These are phyloP conservation scores for Coptodon bakossiorum DNA, from an alignment of 2,113 vertebrate genomes.

Conservation along the genomic window DNA sequence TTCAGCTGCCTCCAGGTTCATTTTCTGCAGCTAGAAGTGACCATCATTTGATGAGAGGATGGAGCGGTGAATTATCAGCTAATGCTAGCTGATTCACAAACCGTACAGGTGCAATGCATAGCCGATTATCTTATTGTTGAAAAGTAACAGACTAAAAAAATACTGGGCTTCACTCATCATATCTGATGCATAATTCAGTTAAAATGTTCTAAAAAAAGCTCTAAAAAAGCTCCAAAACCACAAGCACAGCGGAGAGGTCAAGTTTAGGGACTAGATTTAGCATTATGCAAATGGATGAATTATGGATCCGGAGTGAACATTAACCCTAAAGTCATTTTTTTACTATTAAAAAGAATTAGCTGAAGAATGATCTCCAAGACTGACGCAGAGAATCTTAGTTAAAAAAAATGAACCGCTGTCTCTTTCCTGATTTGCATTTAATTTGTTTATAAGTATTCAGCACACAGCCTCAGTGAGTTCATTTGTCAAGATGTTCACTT, in stretches of 20 bases:
- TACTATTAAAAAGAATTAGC: not conserved
- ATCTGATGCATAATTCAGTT: not conserved
- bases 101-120: not conserved
- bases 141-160: not conserved
- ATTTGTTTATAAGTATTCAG: not conserved
- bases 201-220: not conserved
- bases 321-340: not conserved
- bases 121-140: not conserved
- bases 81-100: rapidly evolving
- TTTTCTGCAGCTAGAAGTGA: not conserved
- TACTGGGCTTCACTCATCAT: not conserved
- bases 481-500: not conserved
- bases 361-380: not conserved
- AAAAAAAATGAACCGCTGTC: not conserved
- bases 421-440: not conserved
- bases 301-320: not conserved
- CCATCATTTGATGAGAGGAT: not conserved
- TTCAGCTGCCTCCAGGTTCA: rapidly evolving
- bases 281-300: not conserved
- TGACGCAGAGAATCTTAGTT: not conserved
- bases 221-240: not conserved
- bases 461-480: not conserved
- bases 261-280: not conserved
- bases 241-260: not conserved
- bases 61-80: rapidly evolving